These are phyloP conservation scores for Macaca nemestrina DNA, from an alignment of 2,113 vertebrate genomes.

Conservation along the genomic window DNA sequence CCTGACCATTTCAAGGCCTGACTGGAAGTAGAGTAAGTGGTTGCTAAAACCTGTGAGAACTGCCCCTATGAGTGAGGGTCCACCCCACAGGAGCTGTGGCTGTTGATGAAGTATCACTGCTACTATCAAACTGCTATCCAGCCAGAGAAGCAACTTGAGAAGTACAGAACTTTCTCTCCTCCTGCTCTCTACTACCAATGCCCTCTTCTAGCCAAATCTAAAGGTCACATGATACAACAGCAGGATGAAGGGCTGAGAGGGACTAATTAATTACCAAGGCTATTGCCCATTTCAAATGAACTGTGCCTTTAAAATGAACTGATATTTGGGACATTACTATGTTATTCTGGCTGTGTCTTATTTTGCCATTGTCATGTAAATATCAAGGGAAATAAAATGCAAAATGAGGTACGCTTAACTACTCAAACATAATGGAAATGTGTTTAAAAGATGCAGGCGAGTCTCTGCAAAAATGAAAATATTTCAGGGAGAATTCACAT, in stretches of 20 bases:
- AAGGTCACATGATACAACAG: not conserved
- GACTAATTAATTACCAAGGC: not conserved
- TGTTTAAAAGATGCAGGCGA: constrained; percentile 16
- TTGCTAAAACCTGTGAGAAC: not conserved
- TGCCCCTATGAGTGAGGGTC: not conserved
- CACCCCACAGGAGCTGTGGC: fast-evolving
- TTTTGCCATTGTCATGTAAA: constrained; percentile 54
- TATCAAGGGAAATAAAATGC: constrained; percentile 17
- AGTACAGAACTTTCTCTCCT: not conserved
- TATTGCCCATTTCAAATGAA: not conserved
- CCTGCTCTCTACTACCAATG: not conserved
- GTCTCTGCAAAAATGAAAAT: not conserved
- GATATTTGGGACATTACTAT: not conserved
- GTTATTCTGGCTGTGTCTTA: not conserved
- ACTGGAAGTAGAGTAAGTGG: fast-evolving
- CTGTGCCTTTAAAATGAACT: not conserved
- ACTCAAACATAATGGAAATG: not conserved
- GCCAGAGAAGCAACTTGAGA: not conserved
- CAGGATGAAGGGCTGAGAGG: not conserved
- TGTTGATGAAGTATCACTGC: not conserved
- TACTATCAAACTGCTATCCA: not conserved
- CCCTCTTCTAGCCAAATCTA: not conserved
- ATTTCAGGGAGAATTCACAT: constrained; percentile 52
- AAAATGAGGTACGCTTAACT: constrained; percentile 33
- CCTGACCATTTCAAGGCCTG: too few relatives aligned